Evolutionary conservation across 2,797 vertebrate species (phyloP), one percentile per base, ranked within the genome.

Genomic region (Octomys mimax): DNA sequence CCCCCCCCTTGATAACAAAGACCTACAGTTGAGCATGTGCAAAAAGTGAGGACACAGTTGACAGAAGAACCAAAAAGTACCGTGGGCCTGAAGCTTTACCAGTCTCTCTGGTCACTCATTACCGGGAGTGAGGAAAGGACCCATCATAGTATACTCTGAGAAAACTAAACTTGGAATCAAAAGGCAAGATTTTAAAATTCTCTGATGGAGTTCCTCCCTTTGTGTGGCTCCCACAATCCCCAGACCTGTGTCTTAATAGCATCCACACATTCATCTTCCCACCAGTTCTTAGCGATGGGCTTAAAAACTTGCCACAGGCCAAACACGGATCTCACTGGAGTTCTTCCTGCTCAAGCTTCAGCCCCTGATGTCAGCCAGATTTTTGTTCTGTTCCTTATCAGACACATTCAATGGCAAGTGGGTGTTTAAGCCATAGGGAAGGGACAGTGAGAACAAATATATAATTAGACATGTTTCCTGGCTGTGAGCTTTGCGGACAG

Each of bases 341-440:
- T 86, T 84, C 71, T 39, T 86, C 14, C 1, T n/a, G 11, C 57
- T 39, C 26, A 62, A 85, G 46, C 66, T 46, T 39, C 6, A 68
- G 49, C 7, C 81, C 9, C 5, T 62, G 57, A 19, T 2, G n/a
- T 85, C 68, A 93, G 78, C 36, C 11, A 83, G 71, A 11, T 42
- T 91, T 78, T 62, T 42, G 66, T 88, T 75, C 49, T 75, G 13
- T 79, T 85, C 36, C 21, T 92, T 82, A 21, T 84, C 26, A 92
- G 89, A 97, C 71, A 79, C 62, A 66, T 86, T 93, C 87, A 97
- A 89, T 91, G n/a, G 71, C 88, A 96, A 91, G 82, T 97, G 87
- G 59, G 89, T 77, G 28, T 96, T 91, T 91, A 83, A 97, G 90
- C 75, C 85, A 80, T 73, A 90, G 82, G 91, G 64, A 94, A 95